Percentiles rank a stretch among this genome's conserved stretches.
Evolutionary conservation across 1,140 invertebrate species (phyloP).

Genomic region (Drosophila miranda): DNA sequence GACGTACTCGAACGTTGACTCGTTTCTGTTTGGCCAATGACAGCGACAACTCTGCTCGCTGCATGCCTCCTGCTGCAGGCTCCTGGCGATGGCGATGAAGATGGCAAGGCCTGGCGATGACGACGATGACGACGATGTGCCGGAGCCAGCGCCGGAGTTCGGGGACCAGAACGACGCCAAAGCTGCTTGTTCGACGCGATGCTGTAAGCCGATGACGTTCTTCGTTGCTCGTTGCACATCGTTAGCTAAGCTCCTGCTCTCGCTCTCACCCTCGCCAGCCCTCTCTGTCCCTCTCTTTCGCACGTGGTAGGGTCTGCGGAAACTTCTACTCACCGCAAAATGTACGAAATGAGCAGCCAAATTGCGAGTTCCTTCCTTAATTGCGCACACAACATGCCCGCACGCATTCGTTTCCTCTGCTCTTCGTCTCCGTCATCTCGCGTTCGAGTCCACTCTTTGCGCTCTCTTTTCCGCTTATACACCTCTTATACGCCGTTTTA

Average conservation of each 20-base stretch:
- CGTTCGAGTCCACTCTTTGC: not conserved
- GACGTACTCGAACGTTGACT: constrained; percentile 80
- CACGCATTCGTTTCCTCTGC: not conserved
- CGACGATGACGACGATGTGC: too few relatives aligned
- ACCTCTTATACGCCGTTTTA: constrained; percentile 58
- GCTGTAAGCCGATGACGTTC: constrained; percentile 42
- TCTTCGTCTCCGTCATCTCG: too few relatives aligned
- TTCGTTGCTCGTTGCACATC: not conserved
- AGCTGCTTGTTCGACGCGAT: constrained; percentile 26
- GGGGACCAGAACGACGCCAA: constrained; percentile 6
- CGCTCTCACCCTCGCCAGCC: constrained; percentile 1
- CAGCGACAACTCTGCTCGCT: constrained; percentile 49
- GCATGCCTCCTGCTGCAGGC: constrained; percentile 3
- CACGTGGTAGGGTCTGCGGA: constrained; percentile 38
- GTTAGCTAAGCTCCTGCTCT: constrained; percentile 10
- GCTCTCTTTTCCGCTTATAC: constrained; percentile 28
- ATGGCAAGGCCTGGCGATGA: too few relatives aligned
- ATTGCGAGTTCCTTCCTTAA: constrained; percentile 78
- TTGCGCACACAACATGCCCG: constrained; percentile 46
- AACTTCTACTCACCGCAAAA: constrained; percentile 70
- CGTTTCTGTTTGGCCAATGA: constrained; percentile 62
- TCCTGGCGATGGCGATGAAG: constrained; percentile 28
- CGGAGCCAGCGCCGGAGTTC: not conserved
- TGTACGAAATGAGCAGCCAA: constrained; percentile 72
- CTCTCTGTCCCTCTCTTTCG: constrained; percentile 11